Evolutionary conservation across 1,140 invertebrate species (phyloP).

Genomic region (Ladona fulva): DNA sequence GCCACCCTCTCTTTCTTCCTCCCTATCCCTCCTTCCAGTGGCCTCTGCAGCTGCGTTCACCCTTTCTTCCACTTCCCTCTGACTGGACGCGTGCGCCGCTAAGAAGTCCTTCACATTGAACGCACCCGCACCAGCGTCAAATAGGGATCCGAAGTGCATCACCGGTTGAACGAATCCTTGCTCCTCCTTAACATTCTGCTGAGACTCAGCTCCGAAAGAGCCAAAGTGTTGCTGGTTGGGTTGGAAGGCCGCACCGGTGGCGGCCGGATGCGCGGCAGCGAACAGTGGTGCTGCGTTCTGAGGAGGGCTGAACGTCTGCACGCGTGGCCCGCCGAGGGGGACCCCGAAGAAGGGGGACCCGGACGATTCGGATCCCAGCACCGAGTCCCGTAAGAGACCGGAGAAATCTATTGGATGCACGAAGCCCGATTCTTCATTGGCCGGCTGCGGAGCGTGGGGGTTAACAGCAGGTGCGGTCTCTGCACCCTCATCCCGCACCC

Average conservation of each 20-base stretch:
- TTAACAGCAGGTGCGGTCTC: background rate
- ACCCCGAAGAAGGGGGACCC: background rate
- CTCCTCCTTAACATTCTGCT: background rate
- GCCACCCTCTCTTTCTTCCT: background rate
- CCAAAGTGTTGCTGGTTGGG: no score
- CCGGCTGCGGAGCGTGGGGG: background rate
- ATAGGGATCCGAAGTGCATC: background rate
- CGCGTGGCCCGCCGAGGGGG: background rate
- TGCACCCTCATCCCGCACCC: background rate
- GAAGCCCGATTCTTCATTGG: background rate
- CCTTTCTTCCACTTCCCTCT: background rate
- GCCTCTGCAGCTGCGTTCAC: background rate
- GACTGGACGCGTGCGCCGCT: background rate
- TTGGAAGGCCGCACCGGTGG: background rate
- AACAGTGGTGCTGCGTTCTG: background rate
- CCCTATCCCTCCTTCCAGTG: background rate
- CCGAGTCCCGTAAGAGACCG: background rate
- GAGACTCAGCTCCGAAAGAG: background rate
- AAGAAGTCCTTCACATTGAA: background rate
- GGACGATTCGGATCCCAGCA: background rate
- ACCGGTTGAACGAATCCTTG: background rate
- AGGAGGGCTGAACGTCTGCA: background rate
- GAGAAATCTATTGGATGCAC: background rate
- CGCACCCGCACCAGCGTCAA: background rate
- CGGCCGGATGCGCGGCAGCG: background rate